Evolutionary conservation across 2,797 vertebrate genomes (phyloP).

Genomic region (Channallabes apus): DNA sequence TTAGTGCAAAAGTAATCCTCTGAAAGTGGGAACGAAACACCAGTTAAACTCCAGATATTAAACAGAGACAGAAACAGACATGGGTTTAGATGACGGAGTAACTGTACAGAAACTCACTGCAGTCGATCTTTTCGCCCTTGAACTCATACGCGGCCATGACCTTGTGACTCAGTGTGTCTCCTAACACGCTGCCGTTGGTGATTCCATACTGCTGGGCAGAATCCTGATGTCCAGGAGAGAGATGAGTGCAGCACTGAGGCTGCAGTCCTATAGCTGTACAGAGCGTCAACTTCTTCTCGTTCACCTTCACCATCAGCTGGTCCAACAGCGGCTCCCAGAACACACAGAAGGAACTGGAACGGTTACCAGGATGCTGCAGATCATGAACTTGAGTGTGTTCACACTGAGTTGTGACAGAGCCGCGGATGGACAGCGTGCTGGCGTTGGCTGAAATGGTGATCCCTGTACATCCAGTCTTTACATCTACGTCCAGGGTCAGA

Average conservation of each 20-base stretch:
- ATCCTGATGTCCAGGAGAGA: fast-evolving
- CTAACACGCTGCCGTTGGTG: fast-evolving
- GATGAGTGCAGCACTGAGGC: slow-evolving; percentile 64
- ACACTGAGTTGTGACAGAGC: slow-evolving; percentile 64
- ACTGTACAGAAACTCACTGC: slow-evolving; percentile 62
- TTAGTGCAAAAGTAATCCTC: slow-evolving; percentile 59
- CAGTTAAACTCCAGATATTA: background rate
- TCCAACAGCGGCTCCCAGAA: slow-evolving; percentile 74
- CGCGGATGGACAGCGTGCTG: slow-evolving; percentile 62
- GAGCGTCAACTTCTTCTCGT: slow-evolving; percentile 41
- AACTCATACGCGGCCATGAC: slow-evolving; percentile 50
- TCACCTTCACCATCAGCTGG: slow-evolving; percentile 64
- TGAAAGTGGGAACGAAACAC: slow-evolving; percentile 47
- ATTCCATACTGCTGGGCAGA: slow-evolving; percentile 52
- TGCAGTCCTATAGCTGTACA: slow-evolving; percentile 57
- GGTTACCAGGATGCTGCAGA: fast-evolving
- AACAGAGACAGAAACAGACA: background rate
- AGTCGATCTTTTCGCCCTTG: fast-evolving
- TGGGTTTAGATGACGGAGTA: no score
- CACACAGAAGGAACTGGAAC: slow-evolving; percentile 64
- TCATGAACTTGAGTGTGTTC: fast-evolving
- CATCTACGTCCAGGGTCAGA: slow-evolving; percentile 51
- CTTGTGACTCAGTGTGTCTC: fast-evolving
- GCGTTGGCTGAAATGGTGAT: slow-evolving; percentile 64
- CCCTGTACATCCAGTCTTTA: slow-evolving; percentile 62